Evolutionary conservation across 2,888 invertebrate genomes (phyloP).

Genomic region (Coleophora flavipennella): DNA sequence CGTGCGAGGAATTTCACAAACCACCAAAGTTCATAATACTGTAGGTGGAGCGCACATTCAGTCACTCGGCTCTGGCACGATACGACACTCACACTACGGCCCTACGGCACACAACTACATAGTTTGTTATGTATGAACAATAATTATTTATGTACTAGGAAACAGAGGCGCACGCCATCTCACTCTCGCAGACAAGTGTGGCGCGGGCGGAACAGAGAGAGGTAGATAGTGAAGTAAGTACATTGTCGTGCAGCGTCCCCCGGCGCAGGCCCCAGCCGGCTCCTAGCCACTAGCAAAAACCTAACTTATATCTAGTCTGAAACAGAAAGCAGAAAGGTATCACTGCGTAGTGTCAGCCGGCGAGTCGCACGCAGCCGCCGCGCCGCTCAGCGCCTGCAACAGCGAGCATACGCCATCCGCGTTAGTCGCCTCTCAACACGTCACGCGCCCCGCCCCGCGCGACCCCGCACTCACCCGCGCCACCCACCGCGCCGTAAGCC

Average conservation of each 20-base stretch:
- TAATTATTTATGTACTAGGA: too few species aligned
- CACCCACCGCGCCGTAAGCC: conserved; percentile 8
- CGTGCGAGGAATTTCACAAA: too few species aligned
- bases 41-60: too few species aligned
- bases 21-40: too few species aligned
- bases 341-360: conserved; percentile 35
- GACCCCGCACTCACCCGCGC: neutral
- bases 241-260: conserved; percentile 8
- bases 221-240: conserved; percentile 8
- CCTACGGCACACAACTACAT: too few species aligned
- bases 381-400: conserved; percentile 14
- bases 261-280: conserved; percentile 11
- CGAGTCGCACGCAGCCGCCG: conserved; percentile 10
- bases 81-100: too few species aligned
- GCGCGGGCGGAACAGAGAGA: neutral
- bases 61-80: too few species aligned
- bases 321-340: conserved; percentile 70
- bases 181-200: conserved; percentile 1
- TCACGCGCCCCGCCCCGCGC: neutral
- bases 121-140: too few species aligned
- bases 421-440: conserved; percentile 9
- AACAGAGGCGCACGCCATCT: conserved; percentile 1
- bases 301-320: conserved; percentile 69
- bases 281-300: conserved; percentile 40
- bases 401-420: conserved; percentile 19